Conservation (phyloP, 2,113 vertebrate genomes). For the Genyomyrus donnyi region DNA sequence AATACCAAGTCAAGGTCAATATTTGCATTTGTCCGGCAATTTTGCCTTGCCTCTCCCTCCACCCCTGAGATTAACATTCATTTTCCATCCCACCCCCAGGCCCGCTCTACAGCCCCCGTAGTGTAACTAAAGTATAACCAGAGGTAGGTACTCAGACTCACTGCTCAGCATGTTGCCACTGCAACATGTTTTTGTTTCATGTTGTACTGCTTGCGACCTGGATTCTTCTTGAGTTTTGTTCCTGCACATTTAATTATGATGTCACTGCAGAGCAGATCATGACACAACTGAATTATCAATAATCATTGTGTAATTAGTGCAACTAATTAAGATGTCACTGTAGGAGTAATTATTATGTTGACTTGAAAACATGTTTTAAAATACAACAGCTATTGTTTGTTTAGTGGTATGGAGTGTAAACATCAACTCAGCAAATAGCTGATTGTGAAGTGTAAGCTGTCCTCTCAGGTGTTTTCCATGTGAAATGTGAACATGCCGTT, state of each 20-base stretch:
- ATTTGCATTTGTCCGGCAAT: constrained; percentile 28
- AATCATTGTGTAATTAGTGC: not conserved
- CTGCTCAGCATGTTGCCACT: constrained; percentile 1
- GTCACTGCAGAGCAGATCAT: not conserved
- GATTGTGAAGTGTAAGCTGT: not conserved
- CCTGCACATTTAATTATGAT: not conserved
- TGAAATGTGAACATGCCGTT: not conserved
- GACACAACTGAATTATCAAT: not conserved
- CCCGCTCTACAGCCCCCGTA: constrained; percentile 38
- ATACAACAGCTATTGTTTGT: not conserved
- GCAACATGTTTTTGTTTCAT: not conserved
- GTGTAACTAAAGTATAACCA: constrained; percentile 43
- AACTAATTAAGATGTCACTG: not conserved
- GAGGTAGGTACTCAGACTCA: constrained; percentile 33
- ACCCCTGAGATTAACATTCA: constrained; percentile 30
- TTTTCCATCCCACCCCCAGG: constrained; percentile 41
- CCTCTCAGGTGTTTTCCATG: not conserved
- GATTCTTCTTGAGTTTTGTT: not conserved
- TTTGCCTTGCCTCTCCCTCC: not conserved
- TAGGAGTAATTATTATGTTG: not conserved
- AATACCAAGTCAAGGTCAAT: constrained; percentile 27
- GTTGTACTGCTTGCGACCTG: not conserved
- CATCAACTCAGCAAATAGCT: not conserved
- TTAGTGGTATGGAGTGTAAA: not conserved
- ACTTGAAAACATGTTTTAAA: not conserved